Evolutionary conservation across 2,113 vertebrate species (phyloP), one percentile per base, ranked within the genome.

Genomic region (Orcinus orca): DNA sequence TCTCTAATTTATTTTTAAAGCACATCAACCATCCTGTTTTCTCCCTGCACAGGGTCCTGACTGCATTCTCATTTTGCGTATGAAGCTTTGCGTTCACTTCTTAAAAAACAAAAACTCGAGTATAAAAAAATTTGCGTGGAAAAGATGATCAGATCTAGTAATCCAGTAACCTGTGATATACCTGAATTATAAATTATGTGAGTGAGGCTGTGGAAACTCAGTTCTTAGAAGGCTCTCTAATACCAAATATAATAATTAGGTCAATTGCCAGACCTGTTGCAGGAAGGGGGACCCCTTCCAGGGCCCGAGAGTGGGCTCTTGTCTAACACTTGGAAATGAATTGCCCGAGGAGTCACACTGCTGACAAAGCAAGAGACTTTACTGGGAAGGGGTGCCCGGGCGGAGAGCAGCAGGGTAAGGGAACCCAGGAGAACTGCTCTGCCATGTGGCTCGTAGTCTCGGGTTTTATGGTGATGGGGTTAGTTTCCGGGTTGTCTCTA

Each of bases 1-100:
- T 80, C n/a, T 55, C 55, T 73, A 20, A 55, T 55, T 55, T 77
- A 80, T 47, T 93, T 93, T 95, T 53, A 96, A 90, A 88, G 5
- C 18, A 3, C 12, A 68, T 33, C 25, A 55, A 68, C 44, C 17
- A 77, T 81, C 58, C 36, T 74, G 47, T 50, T 88, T 44, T 6
- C 31, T 73, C 4, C n/a, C 53, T 87, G 14, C 5, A 60, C 3
- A 77, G 4, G 47, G 20, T 55, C 20, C 11, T 1, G 9, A 62
- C 6, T 25, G 20, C 18, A 86, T 55, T 94, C 26, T 71, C 15
- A 73, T 94, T 73, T 88, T 89, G 81, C 60, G 50, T 36, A 20
- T 17, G 71, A 85, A 87, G 31, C 31, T 71, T 74, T 55, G 20
- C 3, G 76, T 50, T 73, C 26, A 38, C 8, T 90, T 77, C 8